phyloP scores from a whole-genome alignment of 2,113 vertebrate species.

The Corythornis madagascariensis region DNA sequence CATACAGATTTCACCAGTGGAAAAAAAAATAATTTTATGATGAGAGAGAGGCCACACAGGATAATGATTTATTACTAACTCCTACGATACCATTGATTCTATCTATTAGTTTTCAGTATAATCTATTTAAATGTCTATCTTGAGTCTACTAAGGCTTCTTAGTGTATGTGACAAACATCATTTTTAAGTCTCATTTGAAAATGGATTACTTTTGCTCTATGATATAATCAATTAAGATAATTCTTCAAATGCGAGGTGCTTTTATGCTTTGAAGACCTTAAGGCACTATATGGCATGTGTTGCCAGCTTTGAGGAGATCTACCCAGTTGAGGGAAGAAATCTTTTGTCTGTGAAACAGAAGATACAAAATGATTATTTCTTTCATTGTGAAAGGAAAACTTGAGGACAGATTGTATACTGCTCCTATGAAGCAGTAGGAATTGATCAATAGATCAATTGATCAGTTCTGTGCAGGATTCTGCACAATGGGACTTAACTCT shows the following conservation, averaged over 20 bases:
- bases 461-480: neutral
- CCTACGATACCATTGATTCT: neutral
- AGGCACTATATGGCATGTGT: neutral
- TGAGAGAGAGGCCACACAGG: neutral
- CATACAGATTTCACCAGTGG: neutral
- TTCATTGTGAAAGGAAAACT: neutral
- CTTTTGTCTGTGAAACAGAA: neutral
- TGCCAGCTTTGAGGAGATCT: neutral
- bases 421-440: neutral
- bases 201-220: neutral
- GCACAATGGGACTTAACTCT: neutral
- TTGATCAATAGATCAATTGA: neutral
- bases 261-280: neutral
- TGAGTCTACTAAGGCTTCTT: neutral
- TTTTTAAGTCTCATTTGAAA: neutral
- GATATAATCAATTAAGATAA: neutral
- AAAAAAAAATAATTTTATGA: neutral
- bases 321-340: neutral
- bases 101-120: neutral
- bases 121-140: neutral
- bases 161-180: neutral
- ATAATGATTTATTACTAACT: neutral
- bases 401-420: neutral
- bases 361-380: accelerated
- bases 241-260: neutral